Conservation (phyloP, 2,888 invertebrate species). For the Steinernema carpocapsae region DNA sequence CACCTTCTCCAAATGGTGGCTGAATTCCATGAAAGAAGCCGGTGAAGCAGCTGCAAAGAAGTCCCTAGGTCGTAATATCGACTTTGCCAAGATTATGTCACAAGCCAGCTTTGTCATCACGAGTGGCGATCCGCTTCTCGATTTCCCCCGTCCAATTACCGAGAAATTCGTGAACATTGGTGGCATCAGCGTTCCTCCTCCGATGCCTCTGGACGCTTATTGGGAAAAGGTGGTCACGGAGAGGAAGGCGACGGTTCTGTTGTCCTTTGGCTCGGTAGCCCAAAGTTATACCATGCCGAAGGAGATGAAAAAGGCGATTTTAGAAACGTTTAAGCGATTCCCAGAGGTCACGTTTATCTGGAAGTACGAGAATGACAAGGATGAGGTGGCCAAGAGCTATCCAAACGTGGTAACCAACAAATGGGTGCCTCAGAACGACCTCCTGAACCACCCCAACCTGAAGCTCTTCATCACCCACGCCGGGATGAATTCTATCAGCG, state of each 20-base stretch:
- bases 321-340: slow-evolving; percentile 33
- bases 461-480: slow-evolving; percentile 38
- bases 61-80: neutral
- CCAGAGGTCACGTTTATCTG: slow-evolving; percentile 43
- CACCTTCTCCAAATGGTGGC: neutral
- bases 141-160: slow-evolving; percentile 33
- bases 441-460: slow-evolving; percentile 37
- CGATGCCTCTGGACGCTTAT: neutral
- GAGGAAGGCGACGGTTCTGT: neutral
- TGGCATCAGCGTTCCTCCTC: neutral
- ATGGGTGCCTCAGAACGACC: slow-evolving; percentile 45
- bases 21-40: neutral
- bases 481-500: no score
- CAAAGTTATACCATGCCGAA: neutral
- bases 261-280: neutral
- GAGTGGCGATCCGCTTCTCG: slow-evolving; percentile 34
- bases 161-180: slow-evolving; percentile 27
- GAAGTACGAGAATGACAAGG: slow-evolving; percentile 43
- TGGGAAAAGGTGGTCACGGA: neutral
- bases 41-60: neutral
- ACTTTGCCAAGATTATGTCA: neutral
- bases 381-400: slow-evolving; percentile 37
- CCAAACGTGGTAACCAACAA: slow-evolving; percentile 34
- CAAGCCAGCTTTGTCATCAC: slow-evolving; percentile 29
- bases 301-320: slow-evolving; percentile 8